Conservation (phyloP, 2,113 vertebrate species). For the Myotis lucifugus region DNA sequence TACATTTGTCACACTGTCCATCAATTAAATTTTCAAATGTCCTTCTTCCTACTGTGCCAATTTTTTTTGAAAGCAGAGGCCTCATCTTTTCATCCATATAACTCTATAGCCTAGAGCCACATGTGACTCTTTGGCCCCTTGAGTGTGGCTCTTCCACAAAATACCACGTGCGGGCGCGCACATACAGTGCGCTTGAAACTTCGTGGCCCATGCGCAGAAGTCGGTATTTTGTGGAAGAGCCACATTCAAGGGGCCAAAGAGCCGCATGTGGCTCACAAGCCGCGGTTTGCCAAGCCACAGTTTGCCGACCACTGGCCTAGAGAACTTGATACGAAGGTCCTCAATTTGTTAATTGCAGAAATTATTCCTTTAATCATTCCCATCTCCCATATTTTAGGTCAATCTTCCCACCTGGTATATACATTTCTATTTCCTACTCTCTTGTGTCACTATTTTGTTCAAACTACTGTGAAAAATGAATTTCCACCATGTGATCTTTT, state of each 20-base stretch:
- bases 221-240: too few species aligned
- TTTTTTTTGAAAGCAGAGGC: conserved; percentile 23
- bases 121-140: too few species aligned
- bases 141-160: too few species aligned
- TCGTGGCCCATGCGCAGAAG: too few species aligned
- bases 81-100: background rate
- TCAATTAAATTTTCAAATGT: background rate
- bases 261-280: too few species aligned
- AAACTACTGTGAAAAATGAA: background rate
- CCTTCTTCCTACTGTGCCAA: background rate
- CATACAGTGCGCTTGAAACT: too few species aligned
- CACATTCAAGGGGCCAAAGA: too few species aligned
- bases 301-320: background rate
- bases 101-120: background rate
- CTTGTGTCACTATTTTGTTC: background rate
- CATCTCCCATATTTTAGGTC: background rate
- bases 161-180: too few species aligned
- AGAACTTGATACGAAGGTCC: background rate
- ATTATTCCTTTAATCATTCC: background rate
- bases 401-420: background rate
- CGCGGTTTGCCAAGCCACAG: too few species aligned
- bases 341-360: background rate
- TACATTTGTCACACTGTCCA: background rate
- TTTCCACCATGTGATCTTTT: background rate
- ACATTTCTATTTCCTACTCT: background rate